Conservation (phyloP, 2,113 vertebrate species). For the Sminthopsis crassicaudata region DNA sequence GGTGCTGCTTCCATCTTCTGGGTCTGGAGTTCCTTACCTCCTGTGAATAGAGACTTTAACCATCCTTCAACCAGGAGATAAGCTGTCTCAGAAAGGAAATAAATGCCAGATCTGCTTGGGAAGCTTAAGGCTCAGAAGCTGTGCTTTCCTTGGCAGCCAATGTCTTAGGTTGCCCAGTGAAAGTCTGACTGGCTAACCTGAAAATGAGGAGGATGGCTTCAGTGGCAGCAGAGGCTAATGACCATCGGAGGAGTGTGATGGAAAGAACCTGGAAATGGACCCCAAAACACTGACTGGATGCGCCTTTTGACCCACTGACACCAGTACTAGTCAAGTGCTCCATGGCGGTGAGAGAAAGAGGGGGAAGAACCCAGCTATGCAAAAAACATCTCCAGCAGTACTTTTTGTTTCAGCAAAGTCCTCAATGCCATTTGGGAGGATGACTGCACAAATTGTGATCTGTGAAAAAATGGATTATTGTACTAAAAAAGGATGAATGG, state of each 20-base stretch:
- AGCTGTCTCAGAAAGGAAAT: not conserved
- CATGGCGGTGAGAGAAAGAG: not conserved
- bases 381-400: not conserved
- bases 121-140: not conserved
- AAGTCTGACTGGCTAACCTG: not conserved
- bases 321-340: not conserved
- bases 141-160: not conserved
- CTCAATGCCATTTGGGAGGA: not conserved
- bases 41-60: not conserved
- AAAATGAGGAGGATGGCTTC: not conserved
- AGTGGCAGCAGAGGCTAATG: not conserved
- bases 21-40: not conserved
- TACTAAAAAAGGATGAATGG: not conserved
- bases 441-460: not conserved
- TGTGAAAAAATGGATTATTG: not conserved
- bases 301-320: not conserved
- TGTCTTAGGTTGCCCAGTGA: not conserved
- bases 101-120: not conserved
- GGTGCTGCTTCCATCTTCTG: not conserved
- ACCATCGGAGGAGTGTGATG: not conserved
- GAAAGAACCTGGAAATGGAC: not conserved
- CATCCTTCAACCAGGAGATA: not conserved
- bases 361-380: too few species aligned
- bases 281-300: not conserved
- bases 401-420: not conserved